phyloP scores from a whole-genome alignment of 2,797 vertebrate genomes.

The Acanthornis magna region DNA sequence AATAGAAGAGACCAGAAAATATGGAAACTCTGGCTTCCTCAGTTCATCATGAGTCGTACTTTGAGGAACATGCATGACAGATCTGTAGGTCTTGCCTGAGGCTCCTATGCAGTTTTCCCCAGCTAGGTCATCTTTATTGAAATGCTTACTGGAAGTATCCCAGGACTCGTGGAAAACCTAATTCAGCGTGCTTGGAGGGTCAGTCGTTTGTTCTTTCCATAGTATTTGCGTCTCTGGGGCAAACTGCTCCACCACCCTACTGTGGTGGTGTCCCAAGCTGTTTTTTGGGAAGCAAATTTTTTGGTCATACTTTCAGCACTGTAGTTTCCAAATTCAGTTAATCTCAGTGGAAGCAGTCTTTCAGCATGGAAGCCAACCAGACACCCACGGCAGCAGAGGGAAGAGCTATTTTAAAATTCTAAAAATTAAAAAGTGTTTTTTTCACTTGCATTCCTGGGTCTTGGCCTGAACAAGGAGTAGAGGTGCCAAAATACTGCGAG shows the following conservation, averaged over 20 bases:
- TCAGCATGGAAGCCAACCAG: slow-evolving; percentile 23
- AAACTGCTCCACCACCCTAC: background rate
- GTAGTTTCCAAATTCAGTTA: slow-evolving; percentile 1
- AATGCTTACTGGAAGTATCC: background rate
- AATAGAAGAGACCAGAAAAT: background rate
- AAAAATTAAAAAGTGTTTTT: slow-evolving; percentile 50
- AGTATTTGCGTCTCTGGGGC: background rate
- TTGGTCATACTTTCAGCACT: background rate
- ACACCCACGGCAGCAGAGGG: slow-evolving; percentile 1
- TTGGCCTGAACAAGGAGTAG: slow-evolving; percentile 48
- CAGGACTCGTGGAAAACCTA: background rate
- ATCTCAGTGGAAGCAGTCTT: slow-evolving; percentile 2
- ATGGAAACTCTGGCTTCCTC: background rate
- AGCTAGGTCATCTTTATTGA: background rate
- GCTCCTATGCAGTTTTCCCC: background rate
- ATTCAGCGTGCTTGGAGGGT: background rate
- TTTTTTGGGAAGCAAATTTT: slow-evolving; percentile 18
- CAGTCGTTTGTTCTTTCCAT: background rate
- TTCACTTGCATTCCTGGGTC: slow-evolving; percentile 50
- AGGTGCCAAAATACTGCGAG: slow-evolving; percentile 62
- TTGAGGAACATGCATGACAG: background rate
- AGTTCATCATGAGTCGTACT: background rate
- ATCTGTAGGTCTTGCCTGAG: background rate
- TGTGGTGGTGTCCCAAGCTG: background rate
- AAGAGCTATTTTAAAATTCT: slow-evolving; percentile 54